phyloP scores from a whole-genome alignment of 2,888 invertebrate genomes.

The Nymphalis polychloros region DNA sequence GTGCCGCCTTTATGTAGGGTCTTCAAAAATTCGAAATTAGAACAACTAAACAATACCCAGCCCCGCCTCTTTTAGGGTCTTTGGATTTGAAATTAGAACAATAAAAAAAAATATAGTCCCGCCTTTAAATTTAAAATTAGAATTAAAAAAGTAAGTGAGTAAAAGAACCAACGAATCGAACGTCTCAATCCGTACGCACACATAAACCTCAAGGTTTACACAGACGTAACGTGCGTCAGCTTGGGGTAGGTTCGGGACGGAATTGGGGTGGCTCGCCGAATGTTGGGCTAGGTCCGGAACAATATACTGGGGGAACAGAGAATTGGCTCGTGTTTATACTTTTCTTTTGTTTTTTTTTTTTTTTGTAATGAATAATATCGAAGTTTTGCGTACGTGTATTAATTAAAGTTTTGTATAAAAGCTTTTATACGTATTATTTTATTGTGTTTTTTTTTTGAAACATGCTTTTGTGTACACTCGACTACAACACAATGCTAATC shows the following conservation, averaged over 20 bases:
- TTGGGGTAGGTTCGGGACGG: conserved; percentile 77
- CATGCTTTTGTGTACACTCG: conserved; percentile 18
- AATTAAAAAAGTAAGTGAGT: conserved; percentile 38
- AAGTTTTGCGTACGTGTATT: conserved; percentile 1
- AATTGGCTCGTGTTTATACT: conserved; percentile 47
- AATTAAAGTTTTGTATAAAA: conserved; percentile 14
- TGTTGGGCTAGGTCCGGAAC: conserved; percentile 73
- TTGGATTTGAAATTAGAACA: conserved; percentile 19
- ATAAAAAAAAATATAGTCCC: conserved; percentile 16
- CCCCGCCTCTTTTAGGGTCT: conserved; percentile 11
- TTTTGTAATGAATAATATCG: conserved; percentile 21
- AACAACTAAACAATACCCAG: conserved; percentile 10
- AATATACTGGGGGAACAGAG: conserved; percentile 52
- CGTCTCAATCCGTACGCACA: conserved; percentile 47
- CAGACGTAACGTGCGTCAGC: conserved; percentile 44
- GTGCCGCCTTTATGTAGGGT: conserved; percentile 12
- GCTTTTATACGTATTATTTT: conserved; percentile 1
- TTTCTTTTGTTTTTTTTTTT: conserved; percentile 35
- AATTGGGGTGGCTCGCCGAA: conserved; percentile 76
- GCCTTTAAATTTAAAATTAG: conserved; percentile 39
- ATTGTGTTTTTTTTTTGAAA: conserved; percentile 8
- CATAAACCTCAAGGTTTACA: conserved; percentile 32
- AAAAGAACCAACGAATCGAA: conserved; percentile 46
- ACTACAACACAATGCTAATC: conserved; percentile 37
- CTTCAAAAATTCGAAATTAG: conserved; percentile 17